Evolutionary conservation across 2,113 vertebrate species (phyloP).

Genomic region (Cephalopterus ornatus): DNA sequence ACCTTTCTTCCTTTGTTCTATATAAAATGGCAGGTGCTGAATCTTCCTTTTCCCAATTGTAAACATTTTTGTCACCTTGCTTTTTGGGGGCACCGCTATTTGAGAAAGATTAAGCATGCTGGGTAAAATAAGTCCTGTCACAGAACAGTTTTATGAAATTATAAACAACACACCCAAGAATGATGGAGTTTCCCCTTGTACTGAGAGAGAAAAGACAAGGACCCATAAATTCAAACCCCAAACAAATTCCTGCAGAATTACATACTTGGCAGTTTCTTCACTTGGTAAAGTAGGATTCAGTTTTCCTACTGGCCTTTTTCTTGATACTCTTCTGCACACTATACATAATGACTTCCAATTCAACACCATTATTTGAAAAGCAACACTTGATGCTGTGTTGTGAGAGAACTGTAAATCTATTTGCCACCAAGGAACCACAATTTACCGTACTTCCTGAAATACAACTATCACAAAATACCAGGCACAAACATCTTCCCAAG

Average conservation of each 20-base stretch:
- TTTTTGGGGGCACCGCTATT: conserved; percentile 70
- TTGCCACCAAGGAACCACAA: neutral
- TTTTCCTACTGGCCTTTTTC: conserved; percentile 16
- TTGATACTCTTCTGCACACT: neutral
- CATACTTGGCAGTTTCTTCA: conserved; percentile 22
- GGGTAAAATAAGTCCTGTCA: conserved; percentile 88
- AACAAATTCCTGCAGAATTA: conserved; percentile 57
- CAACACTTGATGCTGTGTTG: neutral
- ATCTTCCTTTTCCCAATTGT: neutral
- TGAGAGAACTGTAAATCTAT: neutral
- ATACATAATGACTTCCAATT: neutral
- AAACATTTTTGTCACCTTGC: conserved; percentile 48
- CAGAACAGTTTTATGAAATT: conserved; percentile 88
- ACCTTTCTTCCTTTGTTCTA: conserved; percentile 53
- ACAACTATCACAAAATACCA: neutral
- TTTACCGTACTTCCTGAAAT: neutral
- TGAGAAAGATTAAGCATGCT: conserved; percentile 75
- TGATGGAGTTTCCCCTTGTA: conserved; percentile 81
- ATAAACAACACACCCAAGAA: conserved; percentile 78
- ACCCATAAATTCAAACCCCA: conserved; percentile 67
- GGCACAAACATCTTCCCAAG: neutral
- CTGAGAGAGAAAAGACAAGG: conserved; percentile 68
- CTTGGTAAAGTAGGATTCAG: conserved; percentile 43
- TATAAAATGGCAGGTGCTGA: conserved; percentile 28
- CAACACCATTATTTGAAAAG: conserved; percentile 13